phyloP scores from a whole-genome alignment of 2,888 invertebrate species.

The Zhuqinia jingwanae region DNA sequence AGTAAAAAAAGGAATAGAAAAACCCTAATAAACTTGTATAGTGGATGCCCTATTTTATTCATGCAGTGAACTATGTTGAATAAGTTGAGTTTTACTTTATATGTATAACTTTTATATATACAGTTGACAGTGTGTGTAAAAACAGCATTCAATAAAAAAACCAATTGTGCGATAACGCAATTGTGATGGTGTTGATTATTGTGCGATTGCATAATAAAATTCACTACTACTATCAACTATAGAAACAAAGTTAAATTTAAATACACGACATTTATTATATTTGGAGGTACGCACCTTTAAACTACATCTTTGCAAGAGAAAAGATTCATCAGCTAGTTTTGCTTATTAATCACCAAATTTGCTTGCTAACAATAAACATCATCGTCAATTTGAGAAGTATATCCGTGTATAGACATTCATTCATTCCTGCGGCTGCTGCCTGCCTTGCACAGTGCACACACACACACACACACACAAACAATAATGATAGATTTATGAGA shows the following conservation, averaged over 20 bases:
- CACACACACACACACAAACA: slow-evolving; percentile 2
- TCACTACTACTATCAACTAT: too few relatives aligned
- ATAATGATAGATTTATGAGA: slow-evolving; percentile 64
- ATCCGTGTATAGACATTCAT: slow-evolving; percentile 16
- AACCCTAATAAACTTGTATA: too few relatives aligned
- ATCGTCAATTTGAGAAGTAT: neutral
- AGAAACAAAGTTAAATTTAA: too few relatives aligned
- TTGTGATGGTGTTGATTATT: neutral
- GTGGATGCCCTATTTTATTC: too few relatives aligned
- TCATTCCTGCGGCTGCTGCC: too few relatives aligned
- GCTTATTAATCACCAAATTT: slow-evolving; percentile 46
- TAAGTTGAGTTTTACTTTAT: neutral
- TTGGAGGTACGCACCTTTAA: neutral
- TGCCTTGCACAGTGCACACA: too few relatives aligned
- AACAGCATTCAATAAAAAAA: neutral
- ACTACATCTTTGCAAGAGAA: slow-evolving; percentile 12
- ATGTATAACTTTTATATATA: too few relatives aligned
- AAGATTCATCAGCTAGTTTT: slow-evolving; percentile 28
- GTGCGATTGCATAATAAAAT: slow-evolving; percentile 20
- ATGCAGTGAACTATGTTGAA: neutral
- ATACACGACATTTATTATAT: neutral
- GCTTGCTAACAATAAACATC: neutral
- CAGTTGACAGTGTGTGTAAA: too few relatives aligned
- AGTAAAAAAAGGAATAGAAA: slow-evolving; percentile 8
- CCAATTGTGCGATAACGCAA: slow-evolving; percentile 10